A percentile compares a stretch with the other conserved stretches of the same genome.
Evolutionary conservation across 2,888 invertebrate species (phyloP).

Genomic region (Priocnemis perturbator): DNA sequence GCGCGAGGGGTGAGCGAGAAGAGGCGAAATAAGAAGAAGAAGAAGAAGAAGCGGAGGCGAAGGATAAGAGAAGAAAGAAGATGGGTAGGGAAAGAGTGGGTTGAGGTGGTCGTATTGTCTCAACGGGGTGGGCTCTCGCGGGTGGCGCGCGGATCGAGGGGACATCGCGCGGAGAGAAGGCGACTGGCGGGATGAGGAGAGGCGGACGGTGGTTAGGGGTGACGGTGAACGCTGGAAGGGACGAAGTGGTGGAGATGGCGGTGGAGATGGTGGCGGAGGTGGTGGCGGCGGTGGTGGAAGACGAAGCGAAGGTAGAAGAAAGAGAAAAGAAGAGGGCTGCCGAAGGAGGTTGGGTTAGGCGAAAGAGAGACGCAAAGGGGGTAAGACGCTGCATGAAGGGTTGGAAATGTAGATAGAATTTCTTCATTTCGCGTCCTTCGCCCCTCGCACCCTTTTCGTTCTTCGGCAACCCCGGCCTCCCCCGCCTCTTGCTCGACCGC

Average conservation of each 20-base stretch:
- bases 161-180: constrained; percentile 56
- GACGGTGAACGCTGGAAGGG: constrained; percentile 48
- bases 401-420: constrained; percentile 80
- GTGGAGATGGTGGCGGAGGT: constrained; percentile 47
- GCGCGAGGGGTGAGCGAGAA: constrained; percentile 11
- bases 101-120: constrained; percentile 69
- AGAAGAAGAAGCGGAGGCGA: constrained; percentile 21
- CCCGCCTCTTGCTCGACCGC: constrained; percentile 53
- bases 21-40: constrained; percentile 29
- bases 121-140: constrained; percentile 69
- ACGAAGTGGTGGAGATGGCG: constrained; percentile 45
- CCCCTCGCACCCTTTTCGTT: constrained; percentile 61
- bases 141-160: constrained; percentile 56
- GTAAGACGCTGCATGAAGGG: constrained; percentile 75
- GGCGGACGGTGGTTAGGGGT: constrained; percentile 29
- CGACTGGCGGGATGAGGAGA: constrained; percentile 42
- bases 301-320: constrained; percentile 48
- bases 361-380: constrained; percentile 57
- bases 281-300: constrained; percentile 45
- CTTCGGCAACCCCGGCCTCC: constrained; percentile 71
- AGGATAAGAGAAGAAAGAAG: constrained; percentile 29
- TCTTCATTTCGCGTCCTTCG: constrained; percentile 79
- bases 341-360: constrained; percentile 49
- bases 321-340: constrained; percentile 57
- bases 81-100: constrained; percentile 33